Evolutionary conservation across 2,797 vertebrate genomes (phyloP), one percentile per base, ranked within the genome.

Genomic region (Bovichtus diacanthus): DNA sequence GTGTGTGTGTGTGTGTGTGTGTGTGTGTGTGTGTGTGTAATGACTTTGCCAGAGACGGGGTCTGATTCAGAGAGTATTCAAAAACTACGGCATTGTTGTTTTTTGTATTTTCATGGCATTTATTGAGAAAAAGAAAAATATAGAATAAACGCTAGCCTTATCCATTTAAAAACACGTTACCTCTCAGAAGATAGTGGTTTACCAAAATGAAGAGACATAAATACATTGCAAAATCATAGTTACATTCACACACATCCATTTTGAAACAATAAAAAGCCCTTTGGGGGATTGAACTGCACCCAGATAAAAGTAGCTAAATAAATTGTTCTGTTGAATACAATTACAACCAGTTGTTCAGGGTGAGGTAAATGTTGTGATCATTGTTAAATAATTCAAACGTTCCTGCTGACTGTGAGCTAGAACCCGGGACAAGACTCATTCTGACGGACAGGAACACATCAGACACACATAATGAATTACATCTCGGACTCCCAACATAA

Each of bases 401-500:
- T 44, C 63, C 13, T 63, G 51, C 49, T 61, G 23, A 34, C 29
- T 53, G 16, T 58, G 21, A 53, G 36, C 29, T 6, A 10, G n/a
- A 50, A 12, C 34, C 36, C 23, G 19, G 59, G 19, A 61, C 27
- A 16, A 50, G 61, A n/a, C 6, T 18, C n/a, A 55, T 16, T 46
- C 10, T 38, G 38, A 63, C 4, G 8, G 27, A 61, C 51, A 74
- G 43, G 43, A 51, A 64, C 6, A 39, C 36, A 19, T 47, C 25
- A 31, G 19, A 46, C 27, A 23, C 18, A 58, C 13, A 71, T 75
- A 56, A 81, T 74, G 36, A 71, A 49, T 58, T 18, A 47, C 25
- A 58, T 63, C 25, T 12, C 2, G 0, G 36, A 74, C 56, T 31
- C 4, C 1, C 29, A 69, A 65, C 38, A 47, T 41, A 23, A 72